Evolutionary conservation across 1,140 invertebrate species (phyloP).

Genomic region (Lepeophtheirus salmonis): DNA sequence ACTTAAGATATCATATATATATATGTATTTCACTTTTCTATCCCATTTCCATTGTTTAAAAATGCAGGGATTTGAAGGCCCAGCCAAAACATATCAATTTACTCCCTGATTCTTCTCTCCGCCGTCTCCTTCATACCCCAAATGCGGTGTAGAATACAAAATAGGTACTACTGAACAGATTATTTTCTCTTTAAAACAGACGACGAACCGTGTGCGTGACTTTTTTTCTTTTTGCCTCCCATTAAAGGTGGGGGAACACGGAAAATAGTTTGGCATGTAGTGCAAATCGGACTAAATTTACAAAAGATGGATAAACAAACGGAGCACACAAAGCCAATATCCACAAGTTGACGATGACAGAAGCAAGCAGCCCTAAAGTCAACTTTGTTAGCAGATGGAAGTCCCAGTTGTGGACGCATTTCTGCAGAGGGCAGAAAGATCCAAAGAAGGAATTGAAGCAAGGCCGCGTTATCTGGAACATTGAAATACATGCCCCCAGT

Average conservation of each 20-base stretch:
- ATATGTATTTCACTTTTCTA: too few relatives aligned
- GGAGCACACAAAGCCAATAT: slow-evolving; percentile 91
- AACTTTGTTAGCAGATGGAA: slow-evolving; percentile 72
- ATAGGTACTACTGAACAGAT: too few relatives aligned
- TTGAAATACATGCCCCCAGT: slow-evolving; percentile 61
- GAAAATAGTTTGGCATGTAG: slow-evolving; percentile 77
- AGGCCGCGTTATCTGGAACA: slow-evolving; percentile 27
- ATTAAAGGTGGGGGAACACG: slow-evolving; percentile 50
- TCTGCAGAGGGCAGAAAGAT: slow-evolving; percentile 70
- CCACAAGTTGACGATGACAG: slow-evolving; percentile 86
- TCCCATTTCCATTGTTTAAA: too few relatives aligned
- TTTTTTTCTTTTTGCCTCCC: slow-evolving; percentile 52
- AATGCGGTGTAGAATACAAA: too few relatives aligned
- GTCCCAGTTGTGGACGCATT: slow-evolving; percentile 55
- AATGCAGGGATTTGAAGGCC: too few relatives aligned
- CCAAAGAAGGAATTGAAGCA: slow-evolving; percentile 91
- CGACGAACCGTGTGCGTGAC: slow-evolving; percentile 23
- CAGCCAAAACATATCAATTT: too few relatives aligned
- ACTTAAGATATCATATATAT: too few relatives aligned
- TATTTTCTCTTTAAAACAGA: not conserved
- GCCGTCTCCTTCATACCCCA: too few relatives aligned
- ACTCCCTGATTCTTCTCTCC: too few relatives aligned
- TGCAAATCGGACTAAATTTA: slow-evolving; percentile 89
- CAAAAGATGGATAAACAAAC: slow-evolving; percentile 95
- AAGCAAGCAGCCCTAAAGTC: slow-evolving; percentile 94